phyloP scores from a whole-genome alignment of 2,797 vertebrate genomes.

The Nannoperca obscura region DNA sequence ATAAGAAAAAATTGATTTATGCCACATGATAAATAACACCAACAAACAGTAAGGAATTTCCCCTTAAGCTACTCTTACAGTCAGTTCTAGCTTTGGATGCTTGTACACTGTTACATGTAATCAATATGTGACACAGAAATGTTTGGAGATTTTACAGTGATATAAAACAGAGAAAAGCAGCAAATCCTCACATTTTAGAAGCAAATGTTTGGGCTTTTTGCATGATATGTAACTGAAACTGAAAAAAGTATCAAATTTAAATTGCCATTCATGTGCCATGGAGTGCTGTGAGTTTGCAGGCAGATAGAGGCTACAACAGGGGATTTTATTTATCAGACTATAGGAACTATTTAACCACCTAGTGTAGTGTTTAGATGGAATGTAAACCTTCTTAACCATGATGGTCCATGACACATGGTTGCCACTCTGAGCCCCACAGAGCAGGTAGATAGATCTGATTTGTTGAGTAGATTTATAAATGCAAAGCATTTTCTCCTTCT shows the following conservation, averaged over 20 bases:
- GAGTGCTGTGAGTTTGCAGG: slow-evolving; percentile 8
- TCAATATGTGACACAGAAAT: not conserved
- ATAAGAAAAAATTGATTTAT: not conserved
- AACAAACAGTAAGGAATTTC: not conserved
- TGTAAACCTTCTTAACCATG: not conserved
- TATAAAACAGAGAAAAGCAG: not conserved
- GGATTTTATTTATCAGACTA: slow-evolving; percentile 7
- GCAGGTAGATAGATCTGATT: slow-evolving; percentile 7
- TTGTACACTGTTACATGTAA: not conserved
- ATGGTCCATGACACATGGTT: not conserved
- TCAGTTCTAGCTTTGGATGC: not conserved
- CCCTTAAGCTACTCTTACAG: not conserved
- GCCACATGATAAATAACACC: slow-evolving; percentile 15
- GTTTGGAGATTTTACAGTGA: not conserved
- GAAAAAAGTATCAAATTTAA: not conserved
- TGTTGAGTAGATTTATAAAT: slow-evolving; percentile 1
- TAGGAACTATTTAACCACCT: slow-evolving; percentile 6
- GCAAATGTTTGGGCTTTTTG: not conserved
- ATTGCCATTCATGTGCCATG: not conserved
- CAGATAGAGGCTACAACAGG: not conserved
- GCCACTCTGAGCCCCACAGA: not conserved
- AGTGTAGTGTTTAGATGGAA: slow-evolving; percentile 6
- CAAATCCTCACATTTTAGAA: not conserved
- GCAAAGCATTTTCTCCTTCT: slow-evolving; percentile 2
- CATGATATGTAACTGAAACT: not conserved